Percentiles rank a stretch among this genome's conserved stretches.
phyloP scores from a whole-genome alignment of 2,113 vertebrate genomes.

The Percopsis transmontana region DNA sequence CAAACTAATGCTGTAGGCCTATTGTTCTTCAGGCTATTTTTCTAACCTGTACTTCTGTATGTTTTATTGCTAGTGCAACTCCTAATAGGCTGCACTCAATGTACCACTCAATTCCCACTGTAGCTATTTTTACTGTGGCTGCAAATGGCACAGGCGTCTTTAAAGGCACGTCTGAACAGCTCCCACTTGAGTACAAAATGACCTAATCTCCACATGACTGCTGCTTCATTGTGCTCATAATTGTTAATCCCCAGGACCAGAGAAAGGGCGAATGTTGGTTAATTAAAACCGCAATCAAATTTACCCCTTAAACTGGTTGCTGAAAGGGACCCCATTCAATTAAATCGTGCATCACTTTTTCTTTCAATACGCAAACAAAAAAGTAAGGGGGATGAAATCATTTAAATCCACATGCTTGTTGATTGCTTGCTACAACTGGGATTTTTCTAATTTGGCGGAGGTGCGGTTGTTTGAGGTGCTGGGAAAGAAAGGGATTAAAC shows the following conservation, averaged over 20 bases:
- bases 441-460: slow-evolving; percentile 59
- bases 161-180: slow-evolving; percentile 50
- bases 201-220: slow-evolving; percentile 61
- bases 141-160: slow-evolving; percentile 47
- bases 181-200: slow-evolving; percentile 59
- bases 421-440: slow-evolving; percentile 74
- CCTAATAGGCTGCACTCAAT: too few species aligned
- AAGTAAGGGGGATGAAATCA: slow-evolving; percentile 50
- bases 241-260: slow-evolving; percentile 75
- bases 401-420: slow-evolving; percentile 60
- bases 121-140: slow-evolving; percentile 29
- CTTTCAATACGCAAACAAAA: slow-evolving; percentile 70
- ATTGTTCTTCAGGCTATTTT: too few species aligned
- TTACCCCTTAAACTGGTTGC: slow-evolving; percentile 69
- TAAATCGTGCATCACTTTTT: slow-evolving; percentile 69
- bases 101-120: slow-evolving; percentile 14
- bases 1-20: too few species aligned
- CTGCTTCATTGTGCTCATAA: slow-evolving; percentile 73
- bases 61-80: too few species aligned
- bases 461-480: slow-evolving; percentile 41
- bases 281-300: slow-evolving; percentile 82
- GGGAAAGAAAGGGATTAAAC: slow-evolving; percentile 4
- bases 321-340: slow-evolving; percentile 71
- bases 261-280: slow-evolving; percentile 73
- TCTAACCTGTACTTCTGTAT: too few species aligned